These are phyloP conservation scores for Drosophila mercatorum DNA, from an alignment of 2,888 invertebrate genomes.

Conservation along the genomic window DNA sequence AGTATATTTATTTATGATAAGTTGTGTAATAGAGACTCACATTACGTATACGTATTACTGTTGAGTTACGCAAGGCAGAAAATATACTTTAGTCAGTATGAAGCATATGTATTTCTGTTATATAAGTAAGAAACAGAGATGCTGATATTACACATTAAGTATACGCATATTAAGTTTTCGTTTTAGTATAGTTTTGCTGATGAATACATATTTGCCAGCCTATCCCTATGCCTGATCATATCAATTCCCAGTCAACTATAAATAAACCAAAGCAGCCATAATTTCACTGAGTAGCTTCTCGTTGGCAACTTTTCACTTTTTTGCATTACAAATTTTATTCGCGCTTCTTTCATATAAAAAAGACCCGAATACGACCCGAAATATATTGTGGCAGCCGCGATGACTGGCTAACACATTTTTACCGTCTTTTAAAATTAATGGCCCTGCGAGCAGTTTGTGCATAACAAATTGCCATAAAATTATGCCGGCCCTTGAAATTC, in stretches of 20 bases:
- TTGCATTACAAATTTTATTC: not conserved
- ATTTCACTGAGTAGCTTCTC: not conserved
- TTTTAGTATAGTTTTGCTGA: too few relatives aligned
- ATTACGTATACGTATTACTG: not conserved
- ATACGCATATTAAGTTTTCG: not conserved
- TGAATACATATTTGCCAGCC: too few relatives aligned
- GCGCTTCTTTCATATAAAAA: not conserved
- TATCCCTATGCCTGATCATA: not conserved
- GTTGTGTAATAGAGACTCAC: too few relatives aligned
- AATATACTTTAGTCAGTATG: not conserved
- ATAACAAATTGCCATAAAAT: constrained; percentile 52
- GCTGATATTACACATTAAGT: not conserved
- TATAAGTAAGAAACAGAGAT: too few relatives aligned
- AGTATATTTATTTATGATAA: too few relatives aligned
- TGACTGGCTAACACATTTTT: constrained; percentile 26
- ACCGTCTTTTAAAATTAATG: constrained; percentile 37
- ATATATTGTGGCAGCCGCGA: not conserved
- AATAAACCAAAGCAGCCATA: too few relatives aligned
- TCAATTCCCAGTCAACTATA: not conserved
- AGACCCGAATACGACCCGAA: not conserved
- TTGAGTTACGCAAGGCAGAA: not conserved
- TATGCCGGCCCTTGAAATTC: constrained; percentile 35
- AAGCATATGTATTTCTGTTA: too few relatives aligned
- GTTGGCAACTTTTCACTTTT: not conserved
- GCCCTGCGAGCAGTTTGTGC: constrained; percentile 43